Percentiles rank a stretch among this genome's conserved stretches.
Evolutionary conservation across 2,797 vertebrate genomes (phyloP).

Genomic region (Peromyscus melanophrys): DNA sequence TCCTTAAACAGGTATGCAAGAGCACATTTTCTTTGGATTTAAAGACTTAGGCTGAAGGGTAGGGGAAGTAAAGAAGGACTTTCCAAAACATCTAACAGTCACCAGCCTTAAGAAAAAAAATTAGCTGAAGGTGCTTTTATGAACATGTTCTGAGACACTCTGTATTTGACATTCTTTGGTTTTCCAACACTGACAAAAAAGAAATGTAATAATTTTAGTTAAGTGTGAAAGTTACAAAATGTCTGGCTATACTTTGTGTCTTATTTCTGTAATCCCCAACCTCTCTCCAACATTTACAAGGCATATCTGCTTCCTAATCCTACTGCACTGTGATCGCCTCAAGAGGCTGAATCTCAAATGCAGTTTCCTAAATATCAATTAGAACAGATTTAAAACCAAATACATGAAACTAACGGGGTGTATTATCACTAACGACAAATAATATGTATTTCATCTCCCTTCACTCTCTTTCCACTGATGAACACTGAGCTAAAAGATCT

Average conservation of each 20-base stretch:
- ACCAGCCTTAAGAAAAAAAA: constrained; percentile 65
- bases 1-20: constrained; percentile 41
- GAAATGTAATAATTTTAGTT: constrained; percentile 82
- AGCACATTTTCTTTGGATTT: constrained; percentile 19
- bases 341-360: constrained; percentile 85
- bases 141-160: constrained; percentile 73
- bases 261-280: constrained; percentile 85
- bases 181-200: constrained; percentile 79
- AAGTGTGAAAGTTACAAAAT: constrained; percentile 85
- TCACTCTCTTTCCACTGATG: constrained; percentile 66
- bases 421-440: constrained; percentile 76
- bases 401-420: constrained; percentile 74
- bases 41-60: constrained; percentile 46
- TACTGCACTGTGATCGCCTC: constrained; percentile 88
- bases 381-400: constrained; percentile 88
- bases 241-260: constrained; percentile 79
- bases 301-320: constrained; percentile 89
- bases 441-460: constrained; percentile 72
- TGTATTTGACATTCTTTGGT: constrained; percentile 79
- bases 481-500: constrained; percentile 62
- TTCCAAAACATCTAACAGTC: constrained; percentile 67
- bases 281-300: constrained; percentile 85
- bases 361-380: constrained; percentile 88
- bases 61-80: background rate
- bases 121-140: constrained; percentile 75